Conservation (phyloP, 2,888 invertebrate species). For the Drosophila austrosaltans region DNA sequence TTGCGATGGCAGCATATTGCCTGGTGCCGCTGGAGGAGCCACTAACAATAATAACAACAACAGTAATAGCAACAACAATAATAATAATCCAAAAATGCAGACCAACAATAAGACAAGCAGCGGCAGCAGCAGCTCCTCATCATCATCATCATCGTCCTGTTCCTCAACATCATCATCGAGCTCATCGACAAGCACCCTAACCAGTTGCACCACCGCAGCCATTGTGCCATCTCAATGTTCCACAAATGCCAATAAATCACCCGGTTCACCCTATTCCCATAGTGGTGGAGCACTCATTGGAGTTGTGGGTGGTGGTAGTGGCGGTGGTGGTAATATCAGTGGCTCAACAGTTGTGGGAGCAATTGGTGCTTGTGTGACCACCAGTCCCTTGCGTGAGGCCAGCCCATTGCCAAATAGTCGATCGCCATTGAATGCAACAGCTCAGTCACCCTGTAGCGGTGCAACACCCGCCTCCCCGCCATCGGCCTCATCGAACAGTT, state of each 20-base stretch:
- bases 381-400: conserved; percentile 55
- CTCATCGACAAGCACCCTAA: conserved; percentile 65
- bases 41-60: conserved; percentile 61
- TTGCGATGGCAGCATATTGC: conserved; percentile 79
- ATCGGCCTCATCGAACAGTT: conserved; percentile 55
- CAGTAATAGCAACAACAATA: conserved; percentile 59
- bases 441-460: conserved; percentile 57
- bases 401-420: conserved; percentile 46
- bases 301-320: conserved; percentile 18
- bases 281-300: conserved; percentile 38
- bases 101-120: conserved; percentile 53
- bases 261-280: conserved; percentile 68
- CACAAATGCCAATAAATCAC: conserved; percentile 79
- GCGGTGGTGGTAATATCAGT: conserved; percentile 31
- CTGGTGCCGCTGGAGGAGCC: conserved; percentile 70
- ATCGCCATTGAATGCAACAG: conserved; percentile 43
- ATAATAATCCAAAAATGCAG: conserved; percentile 71
- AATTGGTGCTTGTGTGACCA: conserved; percentile 22
- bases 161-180: conserved; percentile 77
- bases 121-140: conserved; percentile 75
- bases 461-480: conserved; percentile 54
- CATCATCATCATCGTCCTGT: conserved; percentile 77
- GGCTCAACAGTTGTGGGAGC: conserved; percentile 42
- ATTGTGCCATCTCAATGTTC: conserved; percentile 78
- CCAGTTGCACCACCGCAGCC: conserved; percentile 79